Evolutionary conservation across 2,797 vertebrate genomes (phyloP), one percentile per base, ranked within the genome.

Genomic region (Cirrhinus mrigala): DNA sequence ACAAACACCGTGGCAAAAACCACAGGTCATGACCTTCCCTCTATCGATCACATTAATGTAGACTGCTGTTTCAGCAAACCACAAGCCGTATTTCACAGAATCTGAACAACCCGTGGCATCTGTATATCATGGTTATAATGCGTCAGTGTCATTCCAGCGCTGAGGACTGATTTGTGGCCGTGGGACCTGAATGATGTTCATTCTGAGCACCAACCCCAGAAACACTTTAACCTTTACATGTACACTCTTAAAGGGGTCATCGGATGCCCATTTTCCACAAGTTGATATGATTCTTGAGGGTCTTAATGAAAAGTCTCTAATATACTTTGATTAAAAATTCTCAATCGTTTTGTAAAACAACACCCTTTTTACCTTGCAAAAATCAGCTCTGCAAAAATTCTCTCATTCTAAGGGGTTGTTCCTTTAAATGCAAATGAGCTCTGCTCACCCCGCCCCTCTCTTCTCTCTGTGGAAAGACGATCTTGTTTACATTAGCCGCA

Each of bases 11-110:
- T 48, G 18, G 24, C 24, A 46, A 85, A 70, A 79, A 70, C 11
- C 66, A 48, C 83, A 80, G 77, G 83, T 85, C 83, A 79, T 27
- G 83, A 85, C 83, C 83, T 85, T 85, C 20, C 29, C 7, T 24
- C 68, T 69, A 79, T 79, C 11, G 9, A 85, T 80, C 83, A 80
- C 56, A 62, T 85, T 62, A 24, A 79, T 73, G n/a, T 7, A 78
- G 50, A 78, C 46, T 69, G 83, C 83, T 15, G 83, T 62, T 85
- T 85, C 76, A 79, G 83, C 83, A 85, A 58, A 50, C 44, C 56
- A 48, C 40, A 48, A 37, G 44, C 69, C 22, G 0, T 80, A 85
- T 62, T 80, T 79, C 50, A 79, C 52, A 40, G 52, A 22, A 24
- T 62, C 44, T 56, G 73, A 73, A 80, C 76, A 33, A 64, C 27